These are phyloP conservation scores for Parelbella ahira DNA, from an alignment of 2,888 invertebrate genomes.

Conservation along the genomic window DNA sequence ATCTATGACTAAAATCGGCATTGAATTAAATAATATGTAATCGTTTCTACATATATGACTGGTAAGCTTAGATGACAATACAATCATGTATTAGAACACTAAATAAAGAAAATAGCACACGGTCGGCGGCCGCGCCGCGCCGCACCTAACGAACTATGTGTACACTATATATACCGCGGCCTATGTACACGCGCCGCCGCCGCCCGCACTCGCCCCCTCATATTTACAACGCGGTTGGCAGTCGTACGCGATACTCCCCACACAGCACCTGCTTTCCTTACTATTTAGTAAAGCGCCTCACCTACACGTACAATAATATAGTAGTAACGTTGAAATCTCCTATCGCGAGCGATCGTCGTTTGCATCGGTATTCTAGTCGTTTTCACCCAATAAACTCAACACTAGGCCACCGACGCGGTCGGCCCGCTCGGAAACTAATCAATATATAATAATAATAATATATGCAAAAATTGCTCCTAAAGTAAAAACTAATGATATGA, in stretches of 20 bases:
- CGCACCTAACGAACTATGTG: conserved; percentile 64
- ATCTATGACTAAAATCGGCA: conserved; percentile 78
- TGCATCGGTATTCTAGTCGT: conserved; percentile 35
- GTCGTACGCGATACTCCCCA: conserved; percentile 48
- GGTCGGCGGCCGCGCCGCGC: conserved; percentile 43
- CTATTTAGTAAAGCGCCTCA: conserved; percentile 64
- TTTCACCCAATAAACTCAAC: conserved; percentile 53
- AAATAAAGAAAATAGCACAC: conserved; percentile 72
- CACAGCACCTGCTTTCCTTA: conserved; percentile 63
- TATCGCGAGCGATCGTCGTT: conserved; percentile 34
- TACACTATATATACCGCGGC: conserved; percentile 58
- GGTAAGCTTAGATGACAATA: conserved; percentile 78
- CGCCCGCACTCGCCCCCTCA: conserved; percentile 61
- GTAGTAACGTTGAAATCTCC: conserved; percentile 50
- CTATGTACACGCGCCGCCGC: conserved; percentile 68
- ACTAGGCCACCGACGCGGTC: conserved; percentile 58
- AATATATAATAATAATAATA: conserved; percentile 48
- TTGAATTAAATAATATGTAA: conserved; percentile 73
- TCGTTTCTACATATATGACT: conserved; percentile 78
- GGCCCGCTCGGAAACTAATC: conserved; percentile 54
- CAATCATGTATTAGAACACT: conserved; percentile 70
- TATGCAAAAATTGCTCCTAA: conserved; percentile 64
- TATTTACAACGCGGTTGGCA: conserved; percentile 74
- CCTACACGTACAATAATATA: conserved; percentile 30
- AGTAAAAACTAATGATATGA: conserved; percentile 80